These are phyloP conservation scores for Orussus abietinus DNA, from an alignment of 1,140 invertebrate genomes.

Conservation along the genomic window DNA sequence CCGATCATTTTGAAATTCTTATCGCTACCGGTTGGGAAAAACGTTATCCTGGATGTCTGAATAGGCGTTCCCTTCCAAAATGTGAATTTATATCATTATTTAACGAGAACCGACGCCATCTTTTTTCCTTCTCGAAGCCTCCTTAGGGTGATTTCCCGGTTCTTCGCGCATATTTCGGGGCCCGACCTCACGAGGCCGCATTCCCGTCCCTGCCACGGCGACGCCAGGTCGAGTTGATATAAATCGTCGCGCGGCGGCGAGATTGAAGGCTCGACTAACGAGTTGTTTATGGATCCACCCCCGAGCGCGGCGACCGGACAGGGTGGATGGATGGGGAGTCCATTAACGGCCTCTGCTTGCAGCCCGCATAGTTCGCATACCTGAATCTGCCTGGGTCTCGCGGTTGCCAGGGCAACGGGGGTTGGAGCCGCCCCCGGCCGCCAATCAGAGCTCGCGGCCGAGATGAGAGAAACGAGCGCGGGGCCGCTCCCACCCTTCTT, in stretches of 20 bases:
- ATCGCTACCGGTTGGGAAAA: too few relatives aligned
- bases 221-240: not conserved
- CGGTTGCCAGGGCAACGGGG: slow-evolving; percentile 58
- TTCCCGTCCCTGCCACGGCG: not conserved
- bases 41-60: too few relatives aligned
- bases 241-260: slow-evolving; percentile 26
- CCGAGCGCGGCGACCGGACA: slow-evolving; percentile 2
- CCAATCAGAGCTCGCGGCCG: slow-evolving; percentile 54
- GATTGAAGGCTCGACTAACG: slow-evolving; percentile 47
- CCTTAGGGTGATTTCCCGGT: too few relatives aligned
- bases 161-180: not conserved
- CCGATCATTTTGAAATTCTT: too few relatives aligned
- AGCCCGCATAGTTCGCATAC: slow-evolving; percentile 32
- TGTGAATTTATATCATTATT: too few relatives aligned
- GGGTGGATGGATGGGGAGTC: slow-evolving; percentile 30
- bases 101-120: too few relatives aligned
- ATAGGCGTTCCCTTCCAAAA: too few relatives aligned
- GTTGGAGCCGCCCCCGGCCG: slow-evolving; percentile 49
- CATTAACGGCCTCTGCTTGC: slow-evolving; percentile 38
- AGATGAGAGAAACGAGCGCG: slow-evolving; percentile 54
- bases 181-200: not conserved
- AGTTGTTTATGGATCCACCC: slow-evolving; percentile 48
- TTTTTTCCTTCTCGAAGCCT: too few relatives aligned
- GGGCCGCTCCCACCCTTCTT: slow-evolving; percentile 33
- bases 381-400: slow-evolving; percentile 20